These are phyloP conservation scores for Psettodes erumei DNA, from an alignment of 2,113 vertebrate genomes.

Conservation along the genomic window DNA sequence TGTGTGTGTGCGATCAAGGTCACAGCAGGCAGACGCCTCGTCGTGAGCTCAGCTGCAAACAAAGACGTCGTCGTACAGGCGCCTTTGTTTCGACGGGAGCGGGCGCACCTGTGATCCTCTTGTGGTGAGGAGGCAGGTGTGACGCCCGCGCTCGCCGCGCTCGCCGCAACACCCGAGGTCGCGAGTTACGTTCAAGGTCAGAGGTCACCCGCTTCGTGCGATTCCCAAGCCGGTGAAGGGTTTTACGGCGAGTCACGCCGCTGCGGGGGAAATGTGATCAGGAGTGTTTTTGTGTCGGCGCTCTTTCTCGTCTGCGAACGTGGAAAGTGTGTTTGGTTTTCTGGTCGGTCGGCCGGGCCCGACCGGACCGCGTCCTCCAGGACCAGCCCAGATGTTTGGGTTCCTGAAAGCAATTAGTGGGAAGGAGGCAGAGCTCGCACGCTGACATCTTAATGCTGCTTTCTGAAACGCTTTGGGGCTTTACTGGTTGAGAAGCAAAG, in stretches of 20 bases:
- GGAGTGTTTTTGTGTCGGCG: no score
- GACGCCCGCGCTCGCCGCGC: no score
- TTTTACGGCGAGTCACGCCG: background rate
- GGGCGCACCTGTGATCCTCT: no score
- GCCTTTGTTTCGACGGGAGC: no score
- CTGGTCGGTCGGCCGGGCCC: background rate
- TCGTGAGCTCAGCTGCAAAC: slow-evolving; percentile 23
- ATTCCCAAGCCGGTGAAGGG: slow-evolving; percentile 2
- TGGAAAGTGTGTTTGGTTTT: background rate
- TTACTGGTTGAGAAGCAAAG: slow-evolving; percentile 44
- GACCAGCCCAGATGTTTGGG: slow-evolving; percentile 35
- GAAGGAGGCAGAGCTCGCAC: slow-evolving; percentile 28
- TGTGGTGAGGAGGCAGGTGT: no score
- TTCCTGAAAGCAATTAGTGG: slow-evolving; percentile 39
- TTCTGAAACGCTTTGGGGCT: slow-evolving; percentile 50
- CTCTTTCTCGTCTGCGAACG: background rate
- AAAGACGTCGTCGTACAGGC: slow-evolving; percentile 27
- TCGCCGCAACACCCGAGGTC: background rate
- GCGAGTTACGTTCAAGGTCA: slow-evolving; percentile 33
- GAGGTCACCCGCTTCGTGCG: slow-evolving; percentile 31
- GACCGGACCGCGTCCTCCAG: background rate
- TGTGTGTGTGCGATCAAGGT: slow-evolving; percentile 59
- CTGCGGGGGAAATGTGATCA: no score
- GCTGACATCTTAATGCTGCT: slow-evolving; percentile 55
- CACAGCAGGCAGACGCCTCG: slow-evolving; percentile 30